phyloP scores from a whole-genome alignment of 2,113 vertebrate species.

The Xiphias gladius region DNA sequence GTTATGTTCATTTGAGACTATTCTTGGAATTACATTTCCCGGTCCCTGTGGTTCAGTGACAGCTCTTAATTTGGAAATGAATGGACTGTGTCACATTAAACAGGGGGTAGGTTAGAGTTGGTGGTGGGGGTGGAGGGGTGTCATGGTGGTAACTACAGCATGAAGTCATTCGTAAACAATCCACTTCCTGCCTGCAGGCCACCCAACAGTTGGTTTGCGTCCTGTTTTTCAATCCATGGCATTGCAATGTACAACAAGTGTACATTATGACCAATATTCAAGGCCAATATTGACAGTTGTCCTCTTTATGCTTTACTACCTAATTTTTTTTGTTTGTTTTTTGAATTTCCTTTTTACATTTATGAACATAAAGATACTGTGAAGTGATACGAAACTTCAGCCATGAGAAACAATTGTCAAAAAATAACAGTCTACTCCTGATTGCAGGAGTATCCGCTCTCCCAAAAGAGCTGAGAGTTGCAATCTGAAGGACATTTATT shows the following conservation, averaged over 20 bases:
- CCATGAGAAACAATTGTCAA: too few species aligned
- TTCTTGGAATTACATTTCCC: conserved; percentile 48
- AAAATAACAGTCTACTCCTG: too few species aligned
- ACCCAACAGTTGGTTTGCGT: conserved; percentile 14
- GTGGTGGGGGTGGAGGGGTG: background rate
- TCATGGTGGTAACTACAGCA: conserved; percentile 7
- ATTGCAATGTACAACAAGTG: background rate
- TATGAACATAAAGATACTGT: background rate
- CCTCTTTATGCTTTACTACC: background rate
- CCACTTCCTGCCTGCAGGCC: conserved; percentile 41
- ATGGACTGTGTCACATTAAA: background rate
- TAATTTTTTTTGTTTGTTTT: too few species aligned
- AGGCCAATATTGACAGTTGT: background rate
- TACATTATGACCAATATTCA: background rate
- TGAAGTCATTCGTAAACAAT: conserved; percentile 36
- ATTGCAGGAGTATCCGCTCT: too few species aligned
- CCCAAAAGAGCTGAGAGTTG: too few species aligned
- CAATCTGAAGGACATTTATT: too few species aligned
- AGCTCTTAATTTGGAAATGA: conserved; percentile 16
- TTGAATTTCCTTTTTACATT: background rate
- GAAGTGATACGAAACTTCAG: background rate
- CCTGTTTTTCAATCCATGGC: conserved; percentile 28
- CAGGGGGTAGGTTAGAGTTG: background rate
- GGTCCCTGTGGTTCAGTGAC: conserved; percentile 25
- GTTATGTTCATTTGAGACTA: conserved; percentile 45